Percentiles rank a stretch among this genome's conserved stretches.
Conservation (phyloP, 1,140 invertebrate species). For the Plectrocnemia conspersa region DNA sequence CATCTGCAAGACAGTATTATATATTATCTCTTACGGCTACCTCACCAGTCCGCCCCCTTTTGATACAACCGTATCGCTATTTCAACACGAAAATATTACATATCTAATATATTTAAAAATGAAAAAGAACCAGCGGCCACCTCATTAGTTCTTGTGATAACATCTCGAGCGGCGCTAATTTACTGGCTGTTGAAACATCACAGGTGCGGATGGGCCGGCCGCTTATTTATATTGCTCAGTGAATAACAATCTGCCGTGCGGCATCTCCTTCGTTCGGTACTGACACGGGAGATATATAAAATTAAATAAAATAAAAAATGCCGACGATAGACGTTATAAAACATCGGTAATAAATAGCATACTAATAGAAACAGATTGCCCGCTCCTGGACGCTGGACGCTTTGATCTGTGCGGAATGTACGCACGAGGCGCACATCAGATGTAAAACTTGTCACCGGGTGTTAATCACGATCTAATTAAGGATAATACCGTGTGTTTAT, state of each 20-base stretch:
- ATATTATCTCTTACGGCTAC: no score
- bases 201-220: conserved; percentile 4
- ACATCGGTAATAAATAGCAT: neutral
- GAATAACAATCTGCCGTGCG: conserved; percentile 8
- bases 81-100: neutral
- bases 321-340: conserved; percentile 3
- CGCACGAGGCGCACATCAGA: neutral
- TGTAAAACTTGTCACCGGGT: no score
- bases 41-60: neutral
- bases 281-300: conserved; percentile 1
- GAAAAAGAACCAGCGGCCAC: neutral
- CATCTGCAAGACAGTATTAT: no score
- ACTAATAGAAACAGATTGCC: conserved; percentile 5
- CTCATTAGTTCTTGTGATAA: conserved; percentile 2
- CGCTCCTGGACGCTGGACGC: neutral
- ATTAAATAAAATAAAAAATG: neutral
- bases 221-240: conserved; percentile 8
- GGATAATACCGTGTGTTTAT: no score
- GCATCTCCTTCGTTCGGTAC: neutral
- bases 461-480: no score
- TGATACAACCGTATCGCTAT: neutral
- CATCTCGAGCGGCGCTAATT: conserved; percentile 1
- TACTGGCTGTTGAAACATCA: conserved; percentile 11
- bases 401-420: conserved; percentile 2
- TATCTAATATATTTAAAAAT: no score